Percentiles rank a stretch among this genome's conserved stretches.
phyloP scores from a whole-genome alignment of 2,797 vertebrate species.

The Sarcophilus harrisii region DNA sequence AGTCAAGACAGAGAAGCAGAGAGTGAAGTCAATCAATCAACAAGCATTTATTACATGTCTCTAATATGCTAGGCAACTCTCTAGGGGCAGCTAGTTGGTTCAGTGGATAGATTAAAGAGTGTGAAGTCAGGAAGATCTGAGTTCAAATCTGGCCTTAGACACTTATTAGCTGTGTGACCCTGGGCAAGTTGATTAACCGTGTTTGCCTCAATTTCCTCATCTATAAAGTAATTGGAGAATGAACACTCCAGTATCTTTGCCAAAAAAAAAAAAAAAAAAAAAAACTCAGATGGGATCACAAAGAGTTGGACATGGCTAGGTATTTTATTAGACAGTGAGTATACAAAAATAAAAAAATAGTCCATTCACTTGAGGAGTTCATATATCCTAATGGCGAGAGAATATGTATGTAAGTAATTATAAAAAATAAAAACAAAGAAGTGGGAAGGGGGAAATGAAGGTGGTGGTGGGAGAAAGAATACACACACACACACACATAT shows the following conservation, averaged over 20 bases:
- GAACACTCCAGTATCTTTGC: not conserved
- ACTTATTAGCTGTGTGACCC: not conserved
- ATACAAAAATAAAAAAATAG: not conserved
- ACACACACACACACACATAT: not conserved
- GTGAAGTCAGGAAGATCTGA: not conserved
- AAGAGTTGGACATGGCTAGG: not conserved
- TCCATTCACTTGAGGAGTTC: not conserved
- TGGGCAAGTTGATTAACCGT: not conserved
- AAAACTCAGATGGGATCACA: not conserved
- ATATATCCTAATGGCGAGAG: not conserved
- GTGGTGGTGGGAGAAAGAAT: not conserved
- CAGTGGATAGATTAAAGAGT: not conserved
- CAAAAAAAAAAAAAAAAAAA: too few relatives aligned
- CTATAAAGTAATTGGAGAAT: not conserved
- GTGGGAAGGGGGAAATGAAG: not conserved
- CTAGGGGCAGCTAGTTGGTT: not conserved
- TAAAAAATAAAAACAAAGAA: not conserved
- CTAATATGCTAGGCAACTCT: not conserved
- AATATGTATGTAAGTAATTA: not conserved
- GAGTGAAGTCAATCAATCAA: not conserved
- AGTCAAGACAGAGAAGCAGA: not conserved
- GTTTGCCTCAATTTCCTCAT: not conserved
- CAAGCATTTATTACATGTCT: not conserved
- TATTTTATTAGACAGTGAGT: not conserved
- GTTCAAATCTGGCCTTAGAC: conserved; percentile 1